Conservation (phyloP, 92 coral and sea anemone species). For the Zoanthus sociatus region DNA sequence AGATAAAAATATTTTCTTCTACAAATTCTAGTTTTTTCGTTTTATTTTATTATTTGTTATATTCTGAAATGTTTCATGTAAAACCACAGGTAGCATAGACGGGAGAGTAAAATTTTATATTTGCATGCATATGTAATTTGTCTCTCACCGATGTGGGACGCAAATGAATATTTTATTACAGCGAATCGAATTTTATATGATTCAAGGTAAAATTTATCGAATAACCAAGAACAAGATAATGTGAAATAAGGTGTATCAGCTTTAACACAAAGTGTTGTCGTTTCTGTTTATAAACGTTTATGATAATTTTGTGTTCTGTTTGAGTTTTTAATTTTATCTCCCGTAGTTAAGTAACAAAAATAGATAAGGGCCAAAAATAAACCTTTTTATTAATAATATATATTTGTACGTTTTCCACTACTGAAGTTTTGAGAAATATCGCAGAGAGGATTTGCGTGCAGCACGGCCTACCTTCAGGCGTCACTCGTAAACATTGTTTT, state of each 20-base stretch:
- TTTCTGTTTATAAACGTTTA: not conserved
- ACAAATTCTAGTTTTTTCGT: not conserved
- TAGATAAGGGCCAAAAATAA: not conserved
- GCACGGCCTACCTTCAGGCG: too few relatives aligned
- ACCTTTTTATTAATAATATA: not conserved
- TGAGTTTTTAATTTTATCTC: not conserved
- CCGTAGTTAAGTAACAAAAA: slow-evolving; percentile 11
- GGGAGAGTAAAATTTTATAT: not conserved
- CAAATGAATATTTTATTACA: slow-evolving; percentile 41
- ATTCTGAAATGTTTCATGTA: not conserved
- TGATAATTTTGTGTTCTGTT: slow-evolving; percentile 19
- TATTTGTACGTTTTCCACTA: not conserved
- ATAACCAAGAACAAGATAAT: not conserved
- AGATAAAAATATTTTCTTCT: not conserved
- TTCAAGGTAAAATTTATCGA: not conserved
- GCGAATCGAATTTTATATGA: not conserved
- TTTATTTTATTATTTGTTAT: not conserved
- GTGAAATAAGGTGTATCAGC: too few relatives aligned
- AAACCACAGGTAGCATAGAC: not conserved
- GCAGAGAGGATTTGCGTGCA: too few relatives aligned
- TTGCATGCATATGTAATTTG: slow-evolving; percentile 31
- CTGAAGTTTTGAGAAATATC: not conserved
- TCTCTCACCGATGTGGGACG: slow-evolving; percentile 10
- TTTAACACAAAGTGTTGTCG: not conserved
- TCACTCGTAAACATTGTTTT: not conserved